Conservation (phyloP, 2,797 vertebrate genomes). For the Sebastes steindachneri region DNA sequence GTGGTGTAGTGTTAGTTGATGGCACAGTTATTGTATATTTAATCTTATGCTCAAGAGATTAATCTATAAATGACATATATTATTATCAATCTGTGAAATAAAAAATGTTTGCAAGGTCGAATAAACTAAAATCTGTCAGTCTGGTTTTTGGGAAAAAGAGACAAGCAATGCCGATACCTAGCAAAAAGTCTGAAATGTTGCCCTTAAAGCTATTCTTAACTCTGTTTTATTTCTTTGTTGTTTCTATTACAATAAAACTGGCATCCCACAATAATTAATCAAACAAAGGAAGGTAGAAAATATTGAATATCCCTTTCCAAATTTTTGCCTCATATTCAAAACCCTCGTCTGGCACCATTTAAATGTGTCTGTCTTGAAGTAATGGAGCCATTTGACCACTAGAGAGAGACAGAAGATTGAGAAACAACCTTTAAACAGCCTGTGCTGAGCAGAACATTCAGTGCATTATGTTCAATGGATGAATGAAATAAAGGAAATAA, state of each 20-base stretch:
- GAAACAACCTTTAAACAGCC: not conserved
- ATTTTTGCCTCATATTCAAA: not conserved
- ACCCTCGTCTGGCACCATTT: not conserved
- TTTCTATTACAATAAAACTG: not conserved
- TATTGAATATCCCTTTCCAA: not conserved
- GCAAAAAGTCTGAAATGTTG: not conserved
- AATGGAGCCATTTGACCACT: constrained; percentile 50
- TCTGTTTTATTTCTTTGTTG: not conserved
- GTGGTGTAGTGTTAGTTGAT: not conserved
- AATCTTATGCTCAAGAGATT: constrained; percentile 32
- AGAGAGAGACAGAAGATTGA: constrained; percentile 65
- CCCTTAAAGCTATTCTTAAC: not conserved
- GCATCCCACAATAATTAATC: not conserved
- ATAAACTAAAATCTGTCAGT: not conserved
- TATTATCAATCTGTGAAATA: not conserved
- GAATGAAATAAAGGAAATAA: not conserved
- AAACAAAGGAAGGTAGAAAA: not conserved
- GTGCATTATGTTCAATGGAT: not conserved
- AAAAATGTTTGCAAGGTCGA: not conserved
- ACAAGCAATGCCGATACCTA: not conserved
- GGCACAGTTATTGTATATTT: constrained; percentile 6
- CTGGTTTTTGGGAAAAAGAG: not conserved
- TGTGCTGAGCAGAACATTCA: not conserved
- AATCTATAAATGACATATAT: constrained; percentile 11
- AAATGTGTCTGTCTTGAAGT: not conserved